Evolutionary conservation across 2,888 invertebrate species (phyloP).

Genomic region (Heliconius aoede): DNA sequence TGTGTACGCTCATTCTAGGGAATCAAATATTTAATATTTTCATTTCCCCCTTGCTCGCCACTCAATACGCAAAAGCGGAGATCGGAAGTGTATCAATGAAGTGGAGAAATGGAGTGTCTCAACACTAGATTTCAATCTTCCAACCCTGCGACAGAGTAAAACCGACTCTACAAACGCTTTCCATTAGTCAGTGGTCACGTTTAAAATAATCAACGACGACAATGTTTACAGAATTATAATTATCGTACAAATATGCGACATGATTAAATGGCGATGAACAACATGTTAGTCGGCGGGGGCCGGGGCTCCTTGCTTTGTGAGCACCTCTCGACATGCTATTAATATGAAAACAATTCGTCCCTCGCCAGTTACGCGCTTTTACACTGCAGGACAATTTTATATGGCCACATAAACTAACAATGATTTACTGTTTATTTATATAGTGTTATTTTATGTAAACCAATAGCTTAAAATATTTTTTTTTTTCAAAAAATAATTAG

Average conservation of each 20-base stretch:
- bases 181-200: neutral
- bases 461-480: too few species aligned
- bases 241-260: constrained; percentile 46
- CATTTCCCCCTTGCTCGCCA: neutral
- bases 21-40: neutral
- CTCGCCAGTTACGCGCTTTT: constrained; percentile 66
- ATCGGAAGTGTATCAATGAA: neutral
- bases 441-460: too few species aligned
- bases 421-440: neutral
- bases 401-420: neutral
- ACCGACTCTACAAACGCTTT: too few species aligned
- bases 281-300: constrained; percentile 61
- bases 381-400: constrained; percentile 59
- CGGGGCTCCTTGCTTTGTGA: constrained; percentile 62
- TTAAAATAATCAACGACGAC: neutral
- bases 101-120: too few species aligned
- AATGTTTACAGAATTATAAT: constrained; percentile 27
- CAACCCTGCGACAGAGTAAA: neutral
- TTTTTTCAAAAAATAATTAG: neutral
- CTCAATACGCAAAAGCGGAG: too few species aligned
- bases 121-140: neutral
- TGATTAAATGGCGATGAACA: constrained; percentile 66
- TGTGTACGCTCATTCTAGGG: neutral
- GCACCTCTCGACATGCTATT: constrained; percentile 78
- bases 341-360: constrained; percentile 83